Percentiles rank a stretch among this genome's conserved stretches.
phyloP scores from a whole-genome alignment of 2,113 vertebrate genomes.

The Rhinichthys klamathensis region DNA sequence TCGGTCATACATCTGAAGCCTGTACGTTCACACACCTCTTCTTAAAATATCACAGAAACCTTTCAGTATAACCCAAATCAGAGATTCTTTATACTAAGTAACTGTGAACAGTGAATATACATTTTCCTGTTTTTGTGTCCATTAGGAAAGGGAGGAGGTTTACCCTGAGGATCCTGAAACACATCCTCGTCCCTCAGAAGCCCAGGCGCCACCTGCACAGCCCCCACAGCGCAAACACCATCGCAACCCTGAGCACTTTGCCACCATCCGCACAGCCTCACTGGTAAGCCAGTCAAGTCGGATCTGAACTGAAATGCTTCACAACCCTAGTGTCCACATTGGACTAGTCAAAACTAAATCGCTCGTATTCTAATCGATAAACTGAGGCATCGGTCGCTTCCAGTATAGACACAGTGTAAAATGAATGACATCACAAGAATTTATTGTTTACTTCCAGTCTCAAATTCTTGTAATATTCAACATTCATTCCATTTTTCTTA shows the following conservation, averaged over 20 bases:
- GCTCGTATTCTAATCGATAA: neutral
- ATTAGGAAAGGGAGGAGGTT: constrained; percentile 84
- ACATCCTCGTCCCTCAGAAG: constrained; percentile 81
- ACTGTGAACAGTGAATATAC: neutral
- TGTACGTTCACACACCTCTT: constrained; percentile 71
- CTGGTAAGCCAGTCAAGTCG: constrained; percentile 77
- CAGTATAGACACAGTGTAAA: neutral
- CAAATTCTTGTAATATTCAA: neutral
- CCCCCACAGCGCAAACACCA: constrained; percentile 86
- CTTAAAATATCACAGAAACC: neutral
- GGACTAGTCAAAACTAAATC: neutral
- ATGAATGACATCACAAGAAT: neutral
- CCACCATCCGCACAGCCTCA: constrained; percentile 96
- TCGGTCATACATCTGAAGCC: constrained; percentile 96
- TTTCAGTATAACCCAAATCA: neutral
- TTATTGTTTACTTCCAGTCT: neutral
- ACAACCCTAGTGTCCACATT: neutral
- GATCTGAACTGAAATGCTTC: neutral
- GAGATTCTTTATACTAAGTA: neutral
- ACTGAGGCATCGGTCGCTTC: neutral
- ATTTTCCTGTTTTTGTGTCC: neutral
- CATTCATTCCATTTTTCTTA: neutral
- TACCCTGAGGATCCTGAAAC: constrained; percentile 86
- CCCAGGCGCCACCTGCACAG: constrained; percentile 86
- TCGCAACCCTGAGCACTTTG: constrained; percentile 97